phyloP scores from a whole-genome alignment of 2,113 vertebrate genomes.

The Malaclemys terrapin region DNA sequence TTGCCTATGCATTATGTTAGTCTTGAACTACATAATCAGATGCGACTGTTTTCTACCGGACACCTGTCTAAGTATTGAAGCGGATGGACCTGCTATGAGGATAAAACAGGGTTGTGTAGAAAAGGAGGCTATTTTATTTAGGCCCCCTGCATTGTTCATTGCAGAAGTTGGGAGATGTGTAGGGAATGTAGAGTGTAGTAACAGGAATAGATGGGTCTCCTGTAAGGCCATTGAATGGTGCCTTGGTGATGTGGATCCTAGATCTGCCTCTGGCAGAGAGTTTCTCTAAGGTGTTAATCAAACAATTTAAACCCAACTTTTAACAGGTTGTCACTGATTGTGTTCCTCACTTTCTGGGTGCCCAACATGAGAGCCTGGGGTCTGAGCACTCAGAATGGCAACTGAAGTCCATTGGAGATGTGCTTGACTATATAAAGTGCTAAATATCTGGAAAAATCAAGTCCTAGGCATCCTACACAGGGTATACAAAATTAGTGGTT shows the following conservation, averaged over 20 bases:
- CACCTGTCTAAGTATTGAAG: background rate
- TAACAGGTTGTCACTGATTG: background rate
- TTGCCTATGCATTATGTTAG: background rate
- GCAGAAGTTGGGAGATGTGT: background rate
- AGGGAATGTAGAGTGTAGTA: background rate
- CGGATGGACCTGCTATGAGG: background rate
- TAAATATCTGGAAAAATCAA: background rate
- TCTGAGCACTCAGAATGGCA: background rate
- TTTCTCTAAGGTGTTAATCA: background rate
- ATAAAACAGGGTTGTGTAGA: background rate
- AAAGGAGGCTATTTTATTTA: background rate
- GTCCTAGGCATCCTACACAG: background rate
- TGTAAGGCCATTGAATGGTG: background rate
- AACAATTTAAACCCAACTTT: background rate
- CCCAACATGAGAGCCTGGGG: background rate
- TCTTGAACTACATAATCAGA: conserved; percentile 34
- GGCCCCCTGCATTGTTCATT: background rate
- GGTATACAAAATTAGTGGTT: background rate
- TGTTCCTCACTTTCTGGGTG: background rate
- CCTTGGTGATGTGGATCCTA: background rate
- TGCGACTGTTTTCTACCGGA: conserved; percentile 52
- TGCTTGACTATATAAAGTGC: background rate
- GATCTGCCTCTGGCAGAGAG: background rate
- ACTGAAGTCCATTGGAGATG: background rate
- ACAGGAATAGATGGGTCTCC: background rate